phyloP scores from a whole-genome alignment of 2,113 vertebrate species.

The Indri indri region DNA sequence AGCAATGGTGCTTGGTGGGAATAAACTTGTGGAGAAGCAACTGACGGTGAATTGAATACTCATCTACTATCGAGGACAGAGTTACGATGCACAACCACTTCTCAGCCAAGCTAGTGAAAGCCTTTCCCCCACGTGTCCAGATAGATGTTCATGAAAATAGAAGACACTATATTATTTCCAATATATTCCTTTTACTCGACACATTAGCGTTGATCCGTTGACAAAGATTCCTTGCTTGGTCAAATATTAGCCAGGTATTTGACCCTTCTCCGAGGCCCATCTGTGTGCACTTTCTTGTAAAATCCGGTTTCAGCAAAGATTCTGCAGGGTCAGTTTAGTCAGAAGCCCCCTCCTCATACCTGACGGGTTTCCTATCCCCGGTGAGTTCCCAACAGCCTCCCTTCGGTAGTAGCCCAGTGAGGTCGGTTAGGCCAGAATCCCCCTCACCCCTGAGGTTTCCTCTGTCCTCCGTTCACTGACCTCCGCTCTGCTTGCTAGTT shows the following conservation, averaged over 20 bases:
- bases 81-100: background rate
- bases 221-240: background rate
- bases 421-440: background rate
- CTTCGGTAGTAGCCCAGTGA: too few species aligned
- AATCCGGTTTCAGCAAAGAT: background rate
- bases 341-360: background rate
- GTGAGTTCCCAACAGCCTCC: background rate
- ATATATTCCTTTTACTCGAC: background rate
- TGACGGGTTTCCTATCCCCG: background rate
- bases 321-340: background rate
- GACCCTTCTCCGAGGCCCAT: background rate
- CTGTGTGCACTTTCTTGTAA: background rate
- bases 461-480: background rate
- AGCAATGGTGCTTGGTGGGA: background rate
- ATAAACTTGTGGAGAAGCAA: background rate
- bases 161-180: background rate
- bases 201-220: too few species aligned
- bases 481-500: background rate
- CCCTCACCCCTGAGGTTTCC: background rate
- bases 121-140: accelerated
- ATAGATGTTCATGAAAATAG: too few species aligned
- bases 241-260: background rate
- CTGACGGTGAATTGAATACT: background rate
- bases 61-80: background rate
- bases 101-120: background rate